Base-by-base conservation (phyloP, 2,888 invertebrate species). In the Pyrgus malvae region DNA sequence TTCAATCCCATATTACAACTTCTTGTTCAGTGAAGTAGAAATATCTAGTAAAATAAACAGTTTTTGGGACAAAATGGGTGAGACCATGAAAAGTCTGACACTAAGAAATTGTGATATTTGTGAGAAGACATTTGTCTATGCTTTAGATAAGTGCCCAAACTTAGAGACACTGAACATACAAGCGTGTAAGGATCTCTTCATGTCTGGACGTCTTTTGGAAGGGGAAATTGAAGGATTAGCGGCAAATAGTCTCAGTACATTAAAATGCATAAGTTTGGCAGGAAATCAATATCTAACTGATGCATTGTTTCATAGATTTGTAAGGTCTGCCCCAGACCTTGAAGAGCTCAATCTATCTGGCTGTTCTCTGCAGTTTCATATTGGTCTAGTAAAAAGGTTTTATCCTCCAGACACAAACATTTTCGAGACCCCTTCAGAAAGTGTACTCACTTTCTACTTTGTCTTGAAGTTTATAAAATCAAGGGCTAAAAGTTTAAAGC, bases 261-360 rank as follows among this genome's bases (percentile, higher is more conserved):
- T 95, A 8, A 91, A 84, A 58, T 83, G 84, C 48, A 78, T 95
- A 17, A 93, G 92, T 53, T 76, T 95, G 53, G 91, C 92, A 14
- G 92, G 92, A 31, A 94, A 95, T 70, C 91, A 94, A 60, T 95
- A 95, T 74, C 81, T 95, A 29, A 94, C 95, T 1, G 95, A 95
- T 89, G 93, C 93, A n/a, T 86, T 94, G 8, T 92, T 95, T 48
- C 91, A 92, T 66, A 91, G 95, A 66, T 90, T 95, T 67, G 87
- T 93, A 1, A 82, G 90, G 5, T 86, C 93, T 8, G 92, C 93
- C 60, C 92, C 92, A 37, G 83, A 89, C 53, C 71, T 95, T 12
- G 89, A 92, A 57, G 85, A 91, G 11, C 75, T 95, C 0, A 92
- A 93, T 68, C 80, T 95, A 58, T 92, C 93, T 21, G 92, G 92